These are phyloP conservation scores for Tribolium freemani DNA, from an alignment of 2,888 invertebrate species.

Conservation along the genomic window DNA sequence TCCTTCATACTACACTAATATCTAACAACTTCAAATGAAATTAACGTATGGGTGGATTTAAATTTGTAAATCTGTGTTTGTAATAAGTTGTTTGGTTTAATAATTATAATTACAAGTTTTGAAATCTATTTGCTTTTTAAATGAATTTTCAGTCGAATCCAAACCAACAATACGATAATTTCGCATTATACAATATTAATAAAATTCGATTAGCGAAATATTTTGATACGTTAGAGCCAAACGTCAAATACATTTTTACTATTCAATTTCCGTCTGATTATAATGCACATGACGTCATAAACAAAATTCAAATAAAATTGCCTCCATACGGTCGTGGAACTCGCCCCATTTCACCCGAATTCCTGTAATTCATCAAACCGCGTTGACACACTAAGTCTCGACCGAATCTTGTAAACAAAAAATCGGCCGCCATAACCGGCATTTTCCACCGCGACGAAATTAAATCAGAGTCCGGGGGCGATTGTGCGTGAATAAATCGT, in stretches of 20 bases:
- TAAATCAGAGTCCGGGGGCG: conserved; percentile 9
- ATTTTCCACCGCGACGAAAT: conserved; percentile 14
- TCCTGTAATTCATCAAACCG: conserved; percentile 10
- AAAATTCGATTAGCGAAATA: background rate
- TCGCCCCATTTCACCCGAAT: background rate
- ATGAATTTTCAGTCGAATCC: background rate
- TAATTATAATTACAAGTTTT: background rate
- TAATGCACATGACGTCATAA: background rate
- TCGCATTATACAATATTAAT: background rate
- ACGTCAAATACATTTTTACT: background rate
- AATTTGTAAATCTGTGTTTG: too few relatives aligned
- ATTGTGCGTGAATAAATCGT: conserved; percentile 34
- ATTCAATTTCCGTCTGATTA: background rate
- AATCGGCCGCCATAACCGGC: background rate
- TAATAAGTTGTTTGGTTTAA: background rate
- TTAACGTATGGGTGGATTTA: background rate
- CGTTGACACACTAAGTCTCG: conserved; percentile 8
- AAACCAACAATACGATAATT: background rate
- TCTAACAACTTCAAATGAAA: too few relatives aligned
- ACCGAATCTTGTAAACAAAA: conserved; percentile 10
- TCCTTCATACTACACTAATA: too few relatives aligned
- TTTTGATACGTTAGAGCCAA: background rate
- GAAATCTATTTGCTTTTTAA: background rate
- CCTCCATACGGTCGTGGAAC: conserved; percentile 5
- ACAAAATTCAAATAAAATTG: background rate